Evolutionary conservation across 2,113 vertebrate genomes (phyloP).

Genomic region (Thermophis baileyi): DNA sequence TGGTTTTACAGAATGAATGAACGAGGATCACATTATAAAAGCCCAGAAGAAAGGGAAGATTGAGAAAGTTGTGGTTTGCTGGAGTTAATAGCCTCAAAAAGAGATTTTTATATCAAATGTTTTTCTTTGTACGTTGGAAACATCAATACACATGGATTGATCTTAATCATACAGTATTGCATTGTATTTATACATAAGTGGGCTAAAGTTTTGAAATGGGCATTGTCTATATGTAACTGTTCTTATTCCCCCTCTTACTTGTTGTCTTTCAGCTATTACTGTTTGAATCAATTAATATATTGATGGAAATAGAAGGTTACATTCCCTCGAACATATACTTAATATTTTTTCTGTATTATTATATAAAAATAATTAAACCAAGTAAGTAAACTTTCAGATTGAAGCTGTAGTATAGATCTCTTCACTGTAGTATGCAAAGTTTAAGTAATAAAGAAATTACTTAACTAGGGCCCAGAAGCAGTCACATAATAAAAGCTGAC

Average conservation of each 20-base stretch:
- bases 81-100: background rate
- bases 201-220: background rate
- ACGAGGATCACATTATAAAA: background rate
- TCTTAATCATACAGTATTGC: background rate
- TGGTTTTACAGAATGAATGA: background rate
- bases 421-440: background rate
- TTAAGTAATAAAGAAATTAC: background rate
- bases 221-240: background rate
- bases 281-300: background rate
- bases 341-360: background rate
- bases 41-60: background rate
- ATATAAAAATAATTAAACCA: background rate
- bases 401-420: background rate
- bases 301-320: background rate
- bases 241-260: background rate
- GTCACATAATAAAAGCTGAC: background rate
- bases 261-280: background rate
- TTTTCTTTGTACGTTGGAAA: background rate
- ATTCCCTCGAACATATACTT: background rate
- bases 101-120: background rate
- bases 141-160: background rate
- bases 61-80: background rate
- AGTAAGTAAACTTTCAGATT: background rate
- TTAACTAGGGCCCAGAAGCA: background rate
- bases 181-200: background rate